Percentiles rank a stretch among this genome's conserved stretches.
These are phyloP conservation scores for Hydrotaea diabolus DNA, from an alignment of 2,888 invertebrate species.

Conservation along the genomic window DNA sequence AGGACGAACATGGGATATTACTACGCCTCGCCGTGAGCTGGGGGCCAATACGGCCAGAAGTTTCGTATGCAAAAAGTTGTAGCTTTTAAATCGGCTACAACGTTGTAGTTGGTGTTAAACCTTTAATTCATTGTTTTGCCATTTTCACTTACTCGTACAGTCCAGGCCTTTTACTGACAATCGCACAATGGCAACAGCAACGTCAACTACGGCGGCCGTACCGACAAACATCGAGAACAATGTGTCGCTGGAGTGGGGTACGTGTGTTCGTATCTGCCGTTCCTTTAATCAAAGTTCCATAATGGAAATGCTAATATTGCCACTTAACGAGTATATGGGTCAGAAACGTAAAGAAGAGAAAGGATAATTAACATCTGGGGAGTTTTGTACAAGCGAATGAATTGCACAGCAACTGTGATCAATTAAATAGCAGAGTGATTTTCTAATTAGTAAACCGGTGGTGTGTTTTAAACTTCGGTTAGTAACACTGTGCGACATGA, in stretches of 20 bases:
- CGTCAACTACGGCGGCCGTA: no score
- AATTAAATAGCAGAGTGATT: constrained; percentile 2
- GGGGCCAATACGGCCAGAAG: background rate
- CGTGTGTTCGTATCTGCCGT: constrained; percentile 15
- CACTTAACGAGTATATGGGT: constrained; percentile 61
- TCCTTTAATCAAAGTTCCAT: constrained; percentile 58
- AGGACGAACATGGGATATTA: background rate
- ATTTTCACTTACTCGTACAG: constrained; percentile 39
- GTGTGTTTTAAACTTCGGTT: no score
- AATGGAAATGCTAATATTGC: constrained; percentile 66
- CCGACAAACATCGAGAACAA: background rate
- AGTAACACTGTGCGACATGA: no score
- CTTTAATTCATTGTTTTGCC: constrained; percentile 54
- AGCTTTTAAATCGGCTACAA: background rate
- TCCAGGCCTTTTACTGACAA: constrained; percentile 4
- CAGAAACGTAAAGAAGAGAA: constrained; percentile 49
- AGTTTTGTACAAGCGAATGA: constrained; percentile 43
- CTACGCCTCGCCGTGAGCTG: background rate
- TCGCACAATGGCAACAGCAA: background rate
- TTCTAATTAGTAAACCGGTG: no score
- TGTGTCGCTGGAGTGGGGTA: background rate
- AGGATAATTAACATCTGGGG: constrained; percentile 64
- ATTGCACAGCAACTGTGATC: background rate
- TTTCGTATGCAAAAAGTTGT: background rate
- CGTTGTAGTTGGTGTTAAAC: constrained; percentile 29